A percentile compares a stretch with the other conserved stretches of the same genome.
Conservation (phyloP, 2,797 vertebrate genomes). For the Tadarida brasiliensis region DNA sequence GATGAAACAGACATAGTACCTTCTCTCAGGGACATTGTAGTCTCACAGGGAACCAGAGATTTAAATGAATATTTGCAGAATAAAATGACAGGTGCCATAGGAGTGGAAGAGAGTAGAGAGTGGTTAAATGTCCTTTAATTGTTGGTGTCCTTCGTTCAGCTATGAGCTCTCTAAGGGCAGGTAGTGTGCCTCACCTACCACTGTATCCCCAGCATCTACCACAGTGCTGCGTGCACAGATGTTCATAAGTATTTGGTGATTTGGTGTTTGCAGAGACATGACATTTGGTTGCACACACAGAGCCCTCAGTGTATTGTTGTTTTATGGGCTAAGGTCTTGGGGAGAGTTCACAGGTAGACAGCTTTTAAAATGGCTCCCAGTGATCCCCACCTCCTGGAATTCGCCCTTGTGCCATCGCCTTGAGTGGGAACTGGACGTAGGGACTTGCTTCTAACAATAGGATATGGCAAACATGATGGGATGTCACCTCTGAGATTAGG, state of each 20-base stretch:
- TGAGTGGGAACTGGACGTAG: neutral
- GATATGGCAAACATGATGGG: neutral
- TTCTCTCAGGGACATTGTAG: neutral
- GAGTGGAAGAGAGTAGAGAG: neutral
- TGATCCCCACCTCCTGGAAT: neutral
- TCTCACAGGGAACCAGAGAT: neutral
- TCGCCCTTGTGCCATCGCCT: neutral
- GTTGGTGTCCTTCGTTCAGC: neutral
- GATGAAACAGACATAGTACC: neutral
- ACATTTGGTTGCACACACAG: neutral
- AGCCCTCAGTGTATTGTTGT: neutral
- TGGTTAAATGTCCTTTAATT: neutral
- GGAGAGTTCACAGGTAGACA: neutral
- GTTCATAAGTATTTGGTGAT: neutral
- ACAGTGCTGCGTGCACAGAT: neutral
- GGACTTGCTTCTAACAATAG: neutral
- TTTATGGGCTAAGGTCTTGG: neutral
- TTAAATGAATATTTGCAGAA: slow-evolving; percentile 20
- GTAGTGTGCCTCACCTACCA: neutral
- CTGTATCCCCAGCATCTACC: neutral
- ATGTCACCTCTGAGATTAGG: neutral
- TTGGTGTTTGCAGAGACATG: neutral
- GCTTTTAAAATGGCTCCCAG: neutral
- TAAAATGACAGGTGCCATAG: neutral
- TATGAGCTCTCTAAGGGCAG: neutral